Percentiles rank a stretch among this genome's conserved stretches.
phyloP scores from a whole-genome alignment of 2,797 vertebrate genomes.

The Microtus californicus region DNA sequence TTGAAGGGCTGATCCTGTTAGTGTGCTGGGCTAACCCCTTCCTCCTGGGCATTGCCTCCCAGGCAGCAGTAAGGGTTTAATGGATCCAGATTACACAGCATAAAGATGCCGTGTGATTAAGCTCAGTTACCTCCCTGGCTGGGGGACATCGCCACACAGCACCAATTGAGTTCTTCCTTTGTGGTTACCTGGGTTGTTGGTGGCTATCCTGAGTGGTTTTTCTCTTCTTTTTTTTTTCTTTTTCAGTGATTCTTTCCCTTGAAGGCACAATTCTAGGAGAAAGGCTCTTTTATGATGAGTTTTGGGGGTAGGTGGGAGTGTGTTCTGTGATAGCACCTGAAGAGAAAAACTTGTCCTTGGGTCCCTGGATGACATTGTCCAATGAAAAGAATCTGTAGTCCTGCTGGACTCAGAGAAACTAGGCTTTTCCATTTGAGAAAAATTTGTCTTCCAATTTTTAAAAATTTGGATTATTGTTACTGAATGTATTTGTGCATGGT shows the following conservation, averaged over 20 bases:
- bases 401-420: not conserved
- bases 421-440: not conserved
- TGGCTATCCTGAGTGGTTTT: not conserved
- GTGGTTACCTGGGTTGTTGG: constrained; percentile 37
- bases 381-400: not conserved
- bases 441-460: not conserved
- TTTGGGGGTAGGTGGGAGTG: not conserved
- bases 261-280: not conserved
- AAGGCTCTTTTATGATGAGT: not conserved
- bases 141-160: not conserved
- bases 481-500: not conserved
- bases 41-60: constrained; percentile 64
- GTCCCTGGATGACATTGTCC: not conserved
- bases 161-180: constrained; percentile 48
- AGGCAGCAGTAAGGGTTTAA: constrained; percentile 68
- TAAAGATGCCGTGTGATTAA: constrained; percentile 67
- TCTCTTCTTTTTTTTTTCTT: not conserved
- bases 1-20: constrained; percentile 58
- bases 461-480: not conserved
- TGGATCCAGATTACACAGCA: constrained; percentile 65
- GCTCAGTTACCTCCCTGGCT: constrained; percentile 33
- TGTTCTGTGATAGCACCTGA: not conserved
- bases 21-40: constrained; percentile 63
- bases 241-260: not conserved
- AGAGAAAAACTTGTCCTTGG: not conserved